phyloP scores from a whole-genome alignment of 2,888 invertebrate genomes.

The Aplocera efformata region DNA sequence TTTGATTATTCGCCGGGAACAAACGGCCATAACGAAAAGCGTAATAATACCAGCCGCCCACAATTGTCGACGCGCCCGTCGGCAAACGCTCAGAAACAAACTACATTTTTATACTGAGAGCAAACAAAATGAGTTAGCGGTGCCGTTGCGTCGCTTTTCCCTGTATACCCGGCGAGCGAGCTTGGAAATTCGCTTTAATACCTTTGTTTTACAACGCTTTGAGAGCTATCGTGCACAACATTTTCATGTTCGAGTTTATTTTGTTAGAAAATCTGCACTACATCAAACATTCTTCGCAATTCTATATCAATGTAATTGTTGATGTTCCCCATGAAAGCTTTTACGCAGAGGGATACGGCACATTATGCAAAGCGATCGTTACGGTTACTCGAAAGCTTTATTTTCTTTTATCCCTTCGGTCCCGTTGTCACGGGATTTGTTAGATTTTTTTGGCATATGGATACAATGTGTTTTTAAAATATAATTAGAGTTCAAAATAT shows the following conservation, averaged over 20 bases:
- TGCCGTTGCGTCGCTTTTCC: slow-evolving; percentile 65
- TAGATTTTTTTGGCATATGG: slow-evolving; percentile 14
- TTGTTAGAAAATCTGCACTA: slow-evolving; percentile 50
- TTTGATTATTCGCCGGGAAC: slow-evolving; percentile 44
- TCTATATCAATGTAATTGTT: slow-evolving; percentile 24
- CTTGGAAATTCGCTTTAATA: slow-evolving; percentile 76
- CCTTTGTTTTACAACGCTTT: slow-evolving; percentile 75
- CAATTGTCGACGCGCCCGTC: slow-evolving; percentile 46
- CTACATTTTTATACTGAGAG: slow-evolving; percentile 71
- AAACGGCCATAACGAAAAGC: slow-evolving; percentile 44
- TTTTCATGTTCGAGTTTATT: slow-evolving; percentile 52
- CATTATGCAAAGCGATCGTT: slow-evolving; percentile 23
- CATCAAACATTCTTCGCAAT: slow-evolving; percentile 37
- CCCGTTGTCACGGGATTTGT: slow-evolving; percentile 21
- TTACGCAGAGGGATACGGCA: slow-evolving; percentile 7
- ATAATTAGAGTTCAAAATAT: no score
- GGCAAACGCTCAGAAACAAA: slow-evolving; percentile 63
- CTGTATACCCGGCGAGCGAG: slow-evolving; percentile 59
- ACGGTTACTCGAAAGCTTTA: slow-evolving; percentile 23
- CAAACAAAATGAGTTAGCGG: slow-evolving; percentile 74
- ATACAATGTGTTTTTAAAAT: no score
- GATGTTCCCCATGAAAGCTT: slow-evolving; percentile 10
- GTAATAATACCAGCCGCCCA: slow-evolving; percentile 49
- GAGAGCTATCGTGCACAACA: slow-evolving; percentile 64
- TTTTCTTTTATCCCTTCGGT: slow-evolving; percentile 23